A percentile compares a stretch with the other conserved stretches of the same genome.
These are phyloP conservation scores for Corythaeola cristata DNA, from an alignment of 2,113 vertebrate genomes.

Conservation along the genomic window DNA sequence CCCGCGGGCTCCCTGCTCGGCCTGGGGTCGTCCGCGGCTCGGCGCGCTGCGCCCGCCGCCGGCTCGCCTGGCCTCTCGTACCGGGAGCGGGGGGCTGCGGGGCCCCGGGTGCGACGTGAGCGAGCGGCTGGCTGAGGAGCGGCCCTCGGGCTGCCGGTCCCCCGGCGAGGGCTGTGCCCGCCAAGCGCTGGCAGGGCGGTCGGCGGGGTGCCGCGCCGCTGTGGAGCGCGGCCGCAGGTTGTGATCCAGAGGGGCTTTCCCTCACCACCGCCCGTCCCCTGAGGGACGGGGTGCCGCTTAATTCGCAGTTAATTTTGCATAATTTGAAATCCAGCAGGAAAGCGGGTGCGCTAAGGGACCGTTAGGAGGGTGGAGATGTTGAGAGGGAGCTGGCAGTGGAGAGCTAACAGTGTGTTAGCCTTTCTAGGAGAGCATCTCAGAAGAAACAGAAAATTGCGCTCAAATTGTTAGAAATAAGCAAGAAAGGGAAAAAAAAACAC, in stretches of 20 bases:
- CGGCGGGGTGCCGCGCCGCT: too few relatives aligned
- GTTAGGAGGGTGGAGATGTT: rapidly evolving
- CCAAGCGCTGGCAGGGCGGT: neutral
- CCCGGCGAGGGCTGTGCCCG: neutral
- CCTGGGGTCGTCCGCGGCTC: too few relatives aligned
- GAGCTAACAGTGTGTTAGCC: too few relatives aligned
- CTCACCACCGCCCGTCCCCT: neutral
- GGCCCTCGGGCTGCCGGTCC: neutral
- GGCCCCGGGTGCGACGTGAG: too few relatives aligned
- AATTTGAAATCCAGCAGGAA: neutral
- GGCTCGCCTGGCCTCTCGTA: neutral
- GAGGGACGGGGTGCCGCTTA: too few relatives aligned
- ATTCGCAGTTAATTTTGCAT: rapidly evolving
- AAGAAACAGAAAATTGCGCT: neutral
- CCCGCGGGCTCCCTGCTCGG: too few relatives aligned
- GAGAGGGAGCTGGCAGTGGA: too few relatives aligned
- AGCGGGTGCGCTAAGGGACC: rapidly evolving
- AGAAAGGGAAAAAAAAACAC: neutral
- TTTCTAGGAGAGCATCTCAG: rapidly evolving
- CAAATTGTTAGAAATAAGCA: neutral
- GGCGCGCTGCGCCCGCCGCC: neutral
- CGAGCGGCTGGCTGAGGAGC: neutral
- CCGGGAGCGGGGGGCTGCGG: neutral
- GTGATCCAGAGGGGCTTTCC: neutral
- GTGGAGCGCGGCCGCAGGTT: too few relatives aligned